phyloP scores from a whole-genome alignment of 2,113 vertebrate genomes.

The Apeltes quadracus region DNA sequence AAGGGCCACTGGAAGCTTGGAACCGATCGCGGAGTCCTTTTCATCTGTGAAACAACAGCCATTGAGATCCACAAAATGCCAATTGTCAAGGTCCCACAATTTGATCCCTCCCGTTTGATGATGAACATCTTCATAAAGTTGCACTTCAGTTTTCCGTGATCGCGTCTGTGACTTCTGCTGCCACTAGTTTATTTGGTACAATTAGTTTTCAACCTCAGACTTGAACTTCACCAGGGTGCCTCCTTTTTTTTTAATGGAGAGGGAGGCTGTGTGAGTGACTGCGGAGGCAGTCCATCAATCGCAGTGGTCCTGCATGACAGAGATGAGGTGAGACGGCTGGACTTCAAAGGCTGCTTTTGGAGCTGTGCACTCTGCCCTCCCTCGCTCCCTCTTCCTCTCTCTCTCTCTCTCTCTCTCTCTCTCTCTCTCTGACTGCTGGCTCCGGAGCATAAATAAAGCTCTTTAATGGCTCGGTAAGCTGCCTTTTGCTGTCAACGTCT shows the following conservation, averaged over 20 bases:
- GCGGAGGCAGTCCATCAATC: slow-evolving; percentile 73
- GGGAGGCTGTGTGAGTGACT: slow-evolving; percentile 56
- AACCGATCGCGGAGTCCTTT: slow-evolving; percentile 63
- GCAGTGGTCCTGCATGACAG: slow-evolving; percentile 67
- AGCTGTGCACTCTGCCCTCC: slow-evolving; percentile 71
- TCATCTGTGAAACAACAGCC: slow-evolving; percentile 68
- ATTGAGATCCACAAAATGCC: slow-evolving; percentile 60
- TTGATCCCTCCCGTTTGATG: slow-evolving; percentile 55
- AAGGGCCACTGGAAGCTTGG: slow-evolving; percentile 65
- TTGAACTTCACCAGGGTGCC: slow-evolving; percentile 65
- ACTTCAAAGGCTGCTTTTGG: slow-evolving; percentile 78
- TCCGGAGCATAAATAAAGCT: slow-evolving; percentile 80
- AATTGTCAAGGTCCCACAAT: slow-evolving; percentile 59
- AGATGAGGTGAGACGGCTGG: slow-evolving; percentile 77
- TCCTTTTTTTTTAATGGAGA: slow-evolving; percentile 50
- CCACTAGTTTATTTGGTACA: slow-evolving; percentile 66
- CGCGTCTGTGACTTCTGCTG: slow-evolving; percentile 57
- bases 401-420: slow-evolving; percentile 62
- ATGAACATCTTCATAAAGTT: slow-evolving; percentile 66
- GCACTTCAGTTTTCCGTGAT: slow-evolving; percentile 57
- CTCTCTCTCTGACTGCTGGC: slow-evolving; percentile 59
- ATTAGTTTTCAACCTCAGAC: slow-evolving; percentile 64
- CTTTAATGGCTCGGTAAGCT: slow-evolving; percentile 80
- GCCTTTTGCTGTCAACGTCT: slow-evolving; percentile 81
- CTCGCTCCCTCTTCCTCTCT: slow-evolving; percentile 63